phyloP scores from a whole-genome alignment of 2,113 vertebrate species.

The Blennius ocellaris region DNA sequence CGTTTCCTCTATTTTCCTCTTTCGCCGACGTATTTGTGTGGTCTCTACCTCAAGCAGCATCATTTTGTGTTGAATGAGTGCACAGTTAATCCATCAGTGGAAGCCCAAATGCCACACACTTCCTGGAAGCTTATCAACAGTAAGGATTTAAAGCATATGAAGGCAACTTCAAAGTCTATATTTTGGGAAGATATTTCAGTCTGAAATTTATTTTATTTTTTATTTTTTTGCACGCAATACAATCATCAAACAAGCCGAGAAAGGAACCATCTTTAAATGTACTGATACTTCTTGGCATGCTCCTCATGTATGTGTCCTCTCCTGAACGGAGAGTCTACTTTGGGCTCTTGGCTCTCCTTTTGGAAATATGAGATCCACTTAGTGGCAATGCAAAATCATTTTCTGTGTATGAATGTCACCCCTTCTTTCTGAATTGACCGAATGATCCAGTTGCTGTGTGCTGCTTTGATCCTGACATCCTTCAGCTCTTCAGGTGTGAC shows the following conservation, averaged over 20 bases:
- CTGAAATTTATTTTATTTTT: too few relatives aligned
- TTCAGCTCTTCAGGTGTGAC: constrained; percentile 32
- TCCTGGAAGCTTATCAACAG: too few relatives aligned
- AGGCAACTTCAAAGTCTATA: too few relatives aligned
- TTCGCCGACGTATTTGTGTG: not conserved
- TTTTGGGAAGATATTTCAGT: too few relatives aligned
- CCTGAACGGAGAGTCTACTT: too few relatives aligned
- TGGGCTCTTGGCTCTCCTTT: not conserved
- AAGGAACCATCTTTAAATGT: too few relatives aligned
- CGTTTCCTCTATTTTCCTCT: not conserved
- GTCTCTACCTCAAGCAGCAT: not conserved
- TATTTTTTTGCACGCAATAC: too few relatives aligned
- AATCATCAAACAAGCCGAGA: too few relatives aligned
- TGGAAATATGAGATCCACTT: not conserved
- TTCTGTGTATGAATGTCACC: not conserved
- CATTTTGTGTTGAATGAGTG: not conserved
- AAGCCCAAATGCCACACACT: not conserved
- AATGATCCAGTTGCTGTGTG: not conserved
- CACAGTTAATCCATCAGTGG: not conserved
- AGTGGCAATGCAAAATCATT: not conserved
- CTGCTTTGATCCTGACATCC: constrained; percentile 14
- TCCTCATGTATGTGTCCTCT: too few relatives aligned
- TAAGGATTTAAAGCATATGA: too few relatives aligned
- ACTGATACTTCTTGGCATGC: too few relatives aligned
- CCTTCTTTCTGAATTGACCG: constrained; percentile 10